phyloP scores from a whole-genome alignment of 2,797 vertebrate species.

The Cryptoprocta ferox region DNA sequence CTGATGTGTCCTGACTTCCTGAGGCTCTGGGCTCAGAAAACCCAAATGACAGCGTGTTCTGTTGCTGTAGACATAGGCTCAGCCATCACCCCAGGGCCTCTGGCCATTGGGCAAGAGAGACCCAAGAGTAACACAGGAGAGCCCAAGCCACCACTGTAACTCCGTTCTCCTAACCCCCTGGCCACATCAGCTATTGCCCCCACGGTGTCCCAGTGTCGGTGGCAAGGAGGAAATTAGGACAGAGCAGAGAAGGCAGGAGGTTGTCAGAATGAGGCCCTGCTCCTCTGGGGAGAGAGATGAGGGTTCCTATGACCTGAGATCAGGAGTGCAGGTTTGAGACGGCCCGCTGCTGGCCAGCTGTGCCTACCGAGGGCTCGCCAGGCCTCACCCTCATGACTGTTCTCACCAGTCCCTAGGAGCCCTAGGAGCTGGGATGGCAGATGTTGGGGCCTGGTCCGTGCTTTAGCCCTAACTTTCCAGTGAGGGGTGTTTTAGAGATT shows the following conservation, averaged over 20 bases:
- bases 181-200: too few relatives aligned
- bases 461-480: too few relatives aligned
- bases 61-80: too few relatives aligned
- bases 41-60: too few relatives aligned
- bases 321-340: not conserved
- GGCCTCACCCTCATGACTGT: not conserved
- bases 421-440: not conserved
- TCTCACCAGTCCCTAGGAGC: not conserved
- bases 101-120: not conserved
- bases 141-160: too few relatives aligned
- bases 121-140: too few relatives aligned
- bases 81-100: too few relatives aligned
- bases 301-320: not conserved
- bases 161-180: too few relatives aligned
- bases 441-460: not conserved
- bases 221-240: not conserved
- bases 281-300: not conserved
- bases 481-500: not conserved
- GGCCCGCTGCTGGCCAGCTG: not conserved
- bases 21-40: too few relatives aligned
- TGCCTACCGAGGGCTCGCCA: not conserved
- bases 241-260: too few relatives aligned
- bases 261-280: not conserved
- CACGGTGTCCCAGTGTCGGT: not conserved
- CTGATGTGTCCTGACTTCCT: too few relatives aligned